Base-by-base conservation (phyloP, 2,888 invertebrate genomes). In the Micropterix aruncella region DNA sequence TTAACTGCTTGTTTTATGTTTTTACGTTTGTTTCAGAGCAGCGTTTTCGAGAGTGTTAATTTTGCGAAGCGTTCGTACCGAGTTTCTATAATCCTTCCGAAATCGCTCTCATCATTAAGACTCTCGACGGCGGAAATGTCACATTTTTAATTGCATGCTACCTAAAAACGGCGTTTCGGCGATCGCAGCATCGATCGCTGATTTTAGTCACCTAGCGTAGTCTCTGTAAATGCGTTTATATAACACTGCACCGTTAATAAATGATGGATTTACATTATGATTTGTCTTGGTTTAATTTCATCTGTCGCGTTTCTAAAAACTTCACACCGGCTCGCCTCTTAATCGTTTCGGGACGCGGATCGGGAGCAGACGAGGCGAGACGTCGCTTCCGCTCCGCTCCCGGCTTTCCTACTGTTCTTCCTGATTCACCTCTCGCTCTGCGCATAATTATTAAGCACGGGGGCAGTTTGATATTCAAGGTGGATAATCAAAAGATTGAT, bases 261-360 rank as follows among this genome's bases (percentile, higher is more conserved):
- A 39, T 27, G 40, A 44, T 44, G 40, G 39, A 40, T 44, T 16
- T 43, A 40, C 15, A 38, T 27, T 37, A 18, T 18, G 4, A 43
- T 36, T 42, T 38, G 19, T 44, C 16, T 43, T 43, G 27, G 27
- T 27, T 27, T 27, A 27, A 27, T 27, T 27, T 27, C 27, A 27
- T 27, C 27, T 27, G 5, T 12, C 12, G 27, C 12, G 27, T 27
- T 40, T 40, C 16, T 36, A n/a, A 37, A 44, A 44, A 40, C 40
- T 44, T 40, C 40, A 36, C 40, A 36, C 40, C 14, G 14, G n/a
- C 14, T 5, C 7, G 38, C 14, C 16, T 38, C 38, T n/a, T 38
- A 38, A 38, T 7, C 16, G n/a, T 27, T 12, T 27, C 7, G 27
- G 5, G 27, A 27, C 7, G 12, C 27, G 27, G 27, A 27, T 12